These are phyloP conservation scores for Actenoides hombroni DNA, from an alignment of 2,113 vertebrate genomes.

Conservation along the genomic window DNA sequence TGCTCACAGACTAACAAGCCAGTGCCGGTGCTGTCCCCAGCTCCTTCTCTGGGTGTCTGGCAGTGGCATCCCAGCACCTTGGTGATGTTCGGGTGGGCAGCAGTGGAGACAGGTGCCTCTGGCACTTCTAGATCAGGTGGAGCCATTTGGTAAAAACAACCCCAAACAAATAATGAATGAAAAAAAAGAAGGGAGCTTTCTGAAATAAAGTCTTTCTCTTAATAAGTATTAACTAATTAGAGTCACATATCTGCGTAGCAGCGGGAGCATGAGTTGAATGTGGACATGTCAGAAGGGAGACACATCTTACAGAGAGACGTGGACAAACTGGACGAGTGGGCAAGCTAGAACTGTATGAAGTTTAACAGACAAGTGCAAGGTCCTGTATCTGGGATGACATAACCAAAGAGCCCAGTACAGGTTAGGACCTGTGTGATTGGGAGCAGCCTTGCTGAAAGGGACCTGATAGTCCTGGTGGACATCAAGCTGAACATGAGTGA, in stretches of 20 bases:
- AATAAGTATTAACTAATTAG: neutral
- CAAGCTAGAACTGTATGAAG: neutral
- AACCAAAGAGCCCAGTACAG: neutral
- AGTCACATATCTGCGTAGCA: neutral
- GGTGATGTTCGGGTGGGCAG: accelerated
- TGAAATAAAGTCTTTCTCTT: neutral
- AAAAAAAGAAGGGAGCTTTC: neutral
- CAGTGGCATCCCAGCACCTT: neutral
- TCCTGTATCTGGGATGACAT: neutral
- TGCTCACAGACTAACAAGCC: neutral
- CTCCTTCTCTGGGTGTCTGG: neutral
- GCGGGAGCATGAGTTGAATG: neutral
- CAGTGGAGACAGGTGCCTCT: neutral
- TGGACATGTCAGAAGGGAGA: accelerated
- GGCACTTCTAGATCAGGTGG: neutral
- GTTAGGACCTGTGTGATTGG: neutral
- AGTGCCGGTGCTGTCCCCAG: accelerated
- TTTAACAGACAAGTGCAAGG: neutral
- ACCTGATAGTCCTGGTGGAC: neutral
- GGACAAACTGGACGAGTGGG: neutral
- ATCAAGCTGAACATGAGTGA: neutral
- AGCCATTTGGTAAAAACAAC: accelerated
- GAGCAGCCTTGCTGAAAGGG: neutral
- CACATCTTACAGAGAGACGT: neutral
- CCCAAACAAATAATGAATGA: neutral